A percentile compares a stretch with the other conserved stretches of the same genome.
Evolutionary conservation across 2,888 invertebrate genomes (phyloP).

Genomic region (Synanthedon andrenaeformis): DNA sequence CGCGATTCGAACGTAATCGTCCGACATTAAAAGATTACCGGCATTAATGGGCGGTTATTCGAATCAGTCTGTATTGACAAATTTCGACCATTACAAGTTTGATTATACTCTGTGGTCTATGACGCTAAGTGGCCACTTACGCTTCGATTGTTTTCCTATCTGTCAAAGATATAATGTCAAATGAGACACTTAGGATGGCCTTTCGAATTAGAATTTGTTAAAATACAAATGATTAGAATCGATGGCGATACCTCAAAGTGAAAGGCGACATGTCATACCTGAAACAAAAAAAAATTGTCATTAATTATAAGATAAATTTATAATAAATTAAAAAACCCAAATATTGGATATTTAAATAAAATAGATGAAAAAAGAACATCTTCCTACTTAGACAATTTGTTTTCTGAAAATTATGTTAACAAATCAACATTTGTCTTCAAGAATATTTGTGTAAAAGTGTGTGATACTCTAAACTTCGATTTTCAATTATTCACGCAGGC

Average conservation of each 20-base stretch:
- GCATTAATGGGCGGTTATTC: slow-evolving; percentile 26
- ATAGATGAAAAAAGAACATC: too few species aligned
- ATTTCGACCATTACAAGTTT: slow-evolving; percentile 40
- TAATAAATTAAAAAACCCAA: too few species aligned
- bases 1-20: slow-evolving; percentile 46
- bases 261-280: slow-evolving; percentile 17
- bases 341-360: too few species aligned
- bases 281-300: slow-evolving; percentile 21
- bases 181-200: not conserved
- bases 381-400: too few species aligned
- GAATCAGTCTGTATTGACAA: slow-evolving; percentile 54
- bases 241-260: too few species aligned
- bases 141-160: slow-evolving; percentile 32
- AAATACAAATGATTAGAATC: not conserved
- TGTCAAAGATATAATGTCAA: slow-evolving; percentile 14
- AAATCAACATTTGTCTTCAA: too few species aligned
- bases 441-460: too few species aligned
- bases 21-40: slow-evolving; percentile 47
- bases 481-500: too few species aligned
- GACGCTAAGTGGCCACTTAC: slow-evolving; percentile 21
- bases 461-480: too few species aligned
- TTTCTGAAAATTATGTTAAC: too few species aligned
- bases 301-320: not conserved
- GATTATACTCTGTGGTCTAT: slow-evolving; percentile 20
- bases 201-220: not conserved